Base-by-base conservation (phyloP, 1,140 invertebrate genomes). In the Agrypnia vestita region DNA sequence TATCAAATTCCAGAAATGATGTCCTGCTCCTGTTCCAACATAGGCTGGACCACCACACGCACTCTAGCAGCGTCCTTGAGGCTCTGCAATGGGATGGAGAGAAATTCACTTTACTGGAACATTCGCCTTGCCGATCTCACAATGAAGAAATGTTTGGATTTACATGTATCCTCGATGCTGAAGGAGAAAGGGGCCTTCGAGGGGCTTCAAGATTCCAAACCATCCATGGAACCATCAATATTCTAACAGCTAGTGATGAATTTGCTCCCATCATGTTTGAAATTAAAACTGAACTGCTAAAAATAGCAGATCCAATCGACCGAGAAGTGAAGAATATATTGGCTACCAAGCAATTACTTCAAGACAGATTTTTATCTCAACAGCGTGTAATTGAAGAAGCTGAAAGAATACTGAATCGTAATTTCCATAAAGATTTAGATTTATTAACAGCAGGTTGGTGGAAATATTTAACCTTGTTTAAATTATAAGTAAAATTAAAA, bases 1-100 rank as follows among this genome's bases (percentile, higher is more conserved):
- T 35, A 6, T 35, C 25, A 1, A 56, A 19, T 74, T 47, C 12
- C 73, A 82, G 88, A 25, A 89, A 91, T 83, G 90, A 91, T 84
- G 84, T 89, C 1, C 80, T 91, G 62, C 78, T 91, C 19, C 80
- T 91, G n/a, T 87, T 89, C 49, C 89, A 91, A 84, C 87, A 90
- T 77, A 83, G 84, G 4, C 83, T 91, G 0, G 80, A 86, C 49
- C 88, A 89, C 73, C 84, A 83, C 25, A 85, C 85, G 0, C 90
- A 91, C 73, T 84, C 84, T 4, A 80, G 89, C 8, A 81, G 85
- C 12, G 84, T 86, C 7, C 64, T 91, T n/a, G 90, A 91, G 79
- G 84, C 89, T 35, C 84, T 91, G 0, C 85, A 89, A 1, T 90
- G 89, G 86, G 87, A 90, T 78, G 89, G 88, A 3, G 84, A 86